Conservation (phyloP, 2,797 vertebrate genomes). For the Trichosurus vulpecula region DNA sequence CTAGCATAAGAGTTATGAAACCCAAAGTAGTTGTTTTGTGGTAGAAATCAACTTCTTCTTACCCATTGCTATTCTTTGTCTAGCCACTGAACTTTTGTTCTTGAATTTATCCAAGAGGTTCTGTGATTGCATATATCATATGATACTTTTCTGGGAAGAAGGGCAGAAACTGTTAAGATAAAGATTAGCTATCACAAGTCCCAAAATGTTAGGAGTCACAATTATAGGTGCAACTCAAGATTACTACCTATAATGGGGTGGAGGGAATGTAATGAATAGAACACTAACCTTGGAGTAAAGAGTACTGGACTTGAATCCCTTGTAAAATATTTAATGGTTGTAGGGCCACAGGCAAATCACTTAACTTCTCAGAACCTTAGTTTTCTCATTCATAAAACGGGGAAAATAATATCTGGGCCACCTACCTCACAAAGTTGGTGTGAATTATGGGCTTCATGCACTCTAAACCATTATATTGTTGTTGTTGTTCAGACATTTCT, state of each 20-base stretch:
- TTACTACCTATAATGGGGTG: background rate
- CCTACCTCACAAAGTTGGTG: background rate
- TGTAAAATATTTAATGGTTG: background rate
- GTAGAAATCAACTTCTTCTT: constrained; percentile 22
- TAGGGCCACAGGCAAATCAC: background rate
- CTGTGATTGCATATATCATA: background rate
- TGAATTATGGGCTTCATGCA: background rate
- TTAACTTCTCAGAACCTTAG: background rate
- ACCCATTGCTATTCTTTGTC: background rate
- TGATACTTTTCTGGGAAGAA: background rate
- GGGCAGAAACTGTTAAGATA: background rate
- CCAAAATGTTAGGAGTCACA: background rate
- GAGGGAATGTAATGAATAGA: background rate
- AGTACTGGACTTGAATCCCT: background rate
- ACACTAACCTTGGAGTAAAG: background rate
- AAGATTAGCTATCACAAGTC: background rate
- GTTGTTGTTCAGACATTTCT: background rate
- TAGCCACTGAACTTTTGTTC: background rate
- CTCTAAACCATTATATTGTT: background rate
- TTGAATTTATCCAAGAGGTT: background rate
- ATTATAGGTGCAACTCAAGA: background rate
- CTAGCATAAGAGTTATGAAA: background rate
- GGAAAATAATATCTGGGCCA: background rate
- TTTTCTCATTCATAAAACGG: background rate
- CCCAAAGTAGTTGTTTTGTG: background rate